Evolutionary conservation across 2,113 vertebrate genomes (phyloP).

Genomic region (Prietella phreatophila): DNA sequence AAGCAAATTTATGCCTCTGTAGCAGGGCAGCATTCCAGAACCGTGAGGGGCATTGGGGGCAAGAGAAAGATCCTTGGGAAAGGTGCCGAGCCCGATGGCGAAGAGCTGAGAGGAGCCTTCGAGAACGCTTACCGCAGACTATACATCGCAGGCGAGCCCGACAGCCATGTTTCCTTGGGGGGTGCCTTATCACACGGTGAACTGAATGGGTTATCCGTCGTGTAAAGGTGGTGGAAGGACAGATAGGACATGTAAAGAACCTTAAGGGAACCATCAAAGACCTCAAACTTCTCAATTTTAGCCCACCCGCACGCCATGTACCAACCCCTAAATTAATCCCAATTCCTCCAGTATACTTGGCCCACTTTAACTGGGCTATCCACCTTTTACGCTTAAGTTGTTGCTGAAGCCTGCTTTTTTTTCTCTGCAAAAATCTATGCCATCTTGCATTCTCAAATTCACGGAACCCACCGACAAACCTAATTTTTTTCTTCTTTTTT

Average conservation of each 20-base stretch:
- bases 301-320: conserved; percentile 64
- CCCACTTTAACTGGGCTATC: conserved; percentile 64
- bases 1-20: conserved; percentile 69
- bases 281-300: conserved; percentile 64
- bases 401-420: conserved; percentile 60
- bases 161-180: conserved; percentile 64
- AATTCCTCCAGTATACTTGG: conserved; percentile 56
- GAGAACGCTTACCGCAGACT: conserved; percentile 80
- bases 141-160: conserved; percentile 73
- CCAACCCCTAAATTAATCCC: conserved; percentile 52
- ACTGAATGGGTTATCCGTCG: conserved; percentile 66
- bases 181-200: conserved; percentile 70
- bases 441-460: conserved; percentile 66
- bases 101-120: conserved; percentile 78
- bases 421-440: conserved; percentile 61
- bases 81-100: conserved; percentile 76
- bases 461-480: conserved; percentile 67
- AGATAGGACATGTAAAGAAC: conserved; percentile 73
- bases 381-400: conserved; percentile 65
- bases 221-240: conserved; percentile 69
- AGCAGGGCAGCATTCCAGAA: conserved; percentile 74
- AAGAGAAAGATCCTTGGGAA: conserved; percentile 66
- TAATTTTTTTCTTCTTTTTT: conserved; percentile 67
- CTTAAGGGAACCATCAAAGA: conserved; percentile 69
- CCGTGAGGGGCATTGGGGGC: conserved; percentile 67